These are phyloP conservation scores for Psittacara wagleri DNA, from an alignment of 2,113 vertebrate genomes.

Conservation along the genomic window DNA sequence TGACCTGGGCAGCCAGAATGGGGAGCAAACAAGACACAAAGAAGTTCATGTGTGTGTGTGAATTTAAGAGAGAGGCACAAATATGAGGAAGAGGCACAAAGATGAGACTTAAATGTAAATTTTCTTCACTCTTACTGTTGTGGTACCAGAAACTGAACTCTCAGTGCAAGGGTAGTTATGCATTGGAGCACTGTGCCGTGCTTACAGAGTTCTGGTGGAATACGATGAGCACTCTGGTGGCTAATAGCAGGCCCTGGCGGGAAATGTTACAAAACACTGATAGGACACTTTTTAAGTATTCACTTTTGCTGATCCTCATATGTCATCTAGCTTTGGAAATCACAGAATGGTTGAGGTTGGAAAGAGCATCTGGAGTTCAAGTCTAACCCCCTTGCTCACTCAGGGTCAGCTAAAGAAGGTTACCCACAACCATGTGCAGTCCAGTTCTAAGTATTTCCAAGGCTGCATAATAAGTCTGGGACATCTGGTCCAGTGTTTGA, in stretches of 20 bases:
- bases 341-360: not conserved
- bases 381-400: not conserved
- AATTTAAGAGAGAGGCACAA: not conserved
- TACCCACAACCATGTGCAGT: not conserved
- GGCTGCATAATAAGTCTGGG: not conserved
- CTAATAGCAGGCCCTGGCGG: not conserved
- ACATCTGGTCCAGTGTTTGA: not conserved
- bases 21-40: not conserved
- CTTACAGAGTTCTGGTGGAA: not conserved
- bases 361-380: not conserved
- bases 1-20: not conserved
- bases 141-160: not conserved
- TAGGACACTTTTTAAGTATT: not conserved
- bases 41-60: not conserved
- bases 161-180: not conserved
- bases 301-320: not conserved
- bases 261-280: not conserved
- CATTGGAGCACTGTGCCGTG: rapidly evolving
- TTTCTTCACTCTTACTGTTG: not conserved
- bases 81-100: not conserved
- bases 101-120: not conserved
- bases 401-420: not conserved
- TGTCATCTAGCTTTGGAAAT: not conserved
- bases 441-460: not conserved
- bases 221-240: not conserved